Conservation (phyloP, 2,113 vertebrate species). For the Podarcis cretensis region DNA sequence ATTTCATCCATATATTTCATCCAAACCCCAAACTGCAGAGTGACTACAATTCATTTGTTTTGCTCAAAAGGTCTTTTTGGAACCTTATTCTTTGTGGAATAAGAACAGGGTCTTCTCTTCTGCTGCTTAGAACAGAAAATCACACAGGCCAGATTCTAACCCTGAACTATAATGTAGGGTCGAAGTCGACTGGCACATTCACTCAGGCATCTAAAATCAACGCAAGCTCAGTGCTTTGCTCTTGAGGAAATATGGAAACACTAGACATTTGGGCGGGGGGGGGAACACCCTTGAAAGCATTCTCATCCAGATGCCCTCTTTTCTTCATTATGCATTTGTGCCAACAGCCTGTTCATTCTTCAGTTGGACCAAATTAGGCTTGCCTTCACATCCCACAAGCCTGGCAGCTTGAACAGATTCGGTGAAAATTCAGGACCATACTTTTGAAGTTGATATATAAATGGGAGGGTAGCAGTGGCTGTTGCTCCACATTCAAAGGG, state of each 20-base stretch:
- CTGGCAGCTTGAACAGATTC: too few relatives aligned
- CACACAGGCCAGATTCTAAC: background rate
- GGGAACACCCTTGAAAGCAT: background rate
- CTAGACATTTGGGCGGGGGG: background rate
- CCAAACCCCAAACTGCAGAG: background rate
- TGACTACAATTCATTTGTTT: background rate
- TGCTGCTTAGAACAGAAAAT: background rate
- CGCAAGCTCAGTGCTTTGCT: background rate
- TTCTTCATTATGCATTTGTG: background rate
- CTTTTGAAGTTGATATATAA: too few relatives aligned
- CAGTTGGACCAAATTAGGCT: background rate
- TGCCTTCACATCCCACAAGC: background rate
- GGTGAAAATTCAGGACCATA: too few relatives aligned
- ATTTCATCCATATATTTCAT: background rate
- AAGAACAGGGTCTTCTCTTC: too few relatives aligned
- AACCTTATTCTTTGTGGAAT: background rate
- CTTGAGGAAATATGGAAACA: background rate
- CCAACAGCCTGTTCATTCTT: background rate
- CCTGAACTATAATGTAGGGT: background rate
- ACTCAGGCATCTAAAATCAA: background rate
- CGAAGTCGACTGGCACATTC: background rate
- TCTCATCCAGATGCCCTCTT: background rate
- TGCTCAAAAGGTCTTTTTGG: background rate
- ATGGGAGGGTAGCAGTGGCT: too few relatives aligned
- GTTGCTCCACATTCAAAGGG: background rate